Percentiles rank a stretch among this genome's conserved stretches.
These are phyloP conservation scores for Paralvinella palmiformis DNA, from an alignment of 1,140 invertebrate genomes.

Conservation along the genomic window DNA sequence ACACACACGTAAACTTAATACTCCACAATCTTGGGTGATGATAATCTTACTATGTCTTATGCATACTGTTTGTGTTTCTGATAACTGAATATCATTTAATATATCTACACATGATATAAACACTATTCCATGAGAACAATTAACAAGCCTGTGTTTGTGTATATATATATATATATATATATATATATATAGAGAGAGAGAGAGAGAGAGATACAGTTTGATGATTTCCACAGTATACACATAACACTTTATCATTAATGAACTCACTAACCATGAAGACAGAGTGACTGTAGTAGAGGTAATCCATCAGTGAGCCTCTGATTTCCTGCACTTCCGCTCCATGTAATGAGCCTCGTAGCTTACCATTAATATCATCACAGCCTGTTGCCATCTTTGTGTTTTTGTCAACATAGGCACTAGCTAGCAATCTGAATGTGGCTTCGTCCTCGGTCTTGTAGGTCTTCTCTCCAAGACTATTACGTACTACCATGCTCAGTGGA, in stretches of 20 bases:
- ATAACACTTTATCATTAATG: background rate
- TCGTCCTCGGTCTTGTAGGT: slow-evolving; percentile 37
- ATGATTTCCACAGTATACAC: too few species aligned
- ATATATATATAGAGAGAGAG: background rate
- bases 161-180: background rate
- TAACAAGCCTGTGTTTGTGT: background rate
- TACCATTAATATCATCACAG: slow-evolving; percentile 53
- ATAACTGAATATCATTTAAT: too few species aligned
- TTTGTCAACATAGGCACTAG: slow-evolving; percentile 27
- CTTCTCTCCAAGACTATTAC: slow-evolving; percentile 8
- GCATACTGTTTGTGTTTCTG: too few species aligned
- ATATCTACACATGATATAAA: background rate
- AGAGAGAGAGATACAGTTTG: background rate
- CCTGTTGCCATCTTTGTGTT: slow-evolving; percentile 26
- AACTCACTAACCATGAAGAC: slow-evolving; percentile 41
- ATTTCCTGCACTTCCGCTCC: slow-evolving; percentile 34
- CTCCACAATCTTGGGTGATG: too few species aligned
- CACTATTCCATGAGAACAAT: background rate
- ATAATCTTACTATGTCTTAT: too few species aligned
- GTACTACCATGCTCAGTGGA: slow-evolving; percentile 7
- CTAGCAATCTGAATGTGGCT: slow-evolving; percentile 39
- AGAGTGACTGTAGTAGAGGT: slow-evolving; percentile 40
- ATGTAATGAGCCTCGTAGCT: slow-evolving; percentile 52
- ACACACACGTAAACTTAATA: too few species aligned
- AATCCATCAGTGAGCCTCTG: slow-evolving; percentile 44